A percentile compares a stretch with the other conserved stretches of the same genome.
Evolutionary conservation across 2,113 vertebrate species (phyloP).

Genomic region (Syngnathus floridae): DNA sequence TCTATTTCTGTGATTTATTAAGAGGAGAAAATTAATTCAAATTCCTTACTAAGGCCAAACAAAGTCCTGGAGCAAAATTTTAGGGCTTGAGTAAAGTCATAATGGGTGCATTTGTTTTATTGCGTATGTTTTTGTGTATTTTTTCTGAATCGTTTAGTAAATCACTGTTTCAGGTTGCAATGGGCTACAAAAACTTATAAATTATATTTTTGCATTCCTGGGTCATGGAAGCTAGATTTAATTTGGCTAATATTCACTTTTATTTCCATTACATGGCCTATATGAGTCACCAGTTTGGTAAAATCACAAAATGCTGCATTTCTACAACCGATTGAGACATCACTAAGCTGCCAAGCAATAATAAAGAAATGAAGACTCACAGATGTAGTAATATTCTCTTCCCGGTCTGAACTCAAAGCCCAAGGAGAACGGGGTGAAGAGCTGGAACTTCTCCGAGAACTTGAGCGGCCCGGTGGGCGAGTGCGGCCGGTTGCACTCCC

Average conservation of each 20-base stretch:
- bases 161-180: not conserved
- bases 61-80: not conserved
- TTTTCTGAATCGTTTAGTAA: not conserved
- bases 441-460: conserved; percentile 99
- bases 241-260: not conserved
- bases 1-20: conserved; percentile 1
- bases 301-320: not conserved
- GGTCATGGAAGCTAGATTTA: not conserved
- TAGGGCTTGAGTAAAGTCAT: not conserved
- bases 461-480: conserved; percentile 94
- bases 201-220: no score
- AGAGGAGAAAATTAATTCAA: not conserved
- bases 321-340: not conserved
- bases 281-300: not conserved
- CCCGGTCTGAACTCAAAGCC: conserved; percentile 98
- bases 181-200: no score
- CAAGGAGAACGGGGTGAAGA: conserved; percentile 98
- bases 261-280: not conserved
- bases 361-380: conserved; percentile 76
- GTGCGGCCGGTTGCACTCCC: conserved; percentile 97
- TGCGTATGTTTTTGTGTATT: not conserved
- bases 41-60: not conserved
- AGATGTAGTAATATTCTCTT: conserved; percentile 99
- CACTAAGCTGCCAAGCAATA: not conserved
- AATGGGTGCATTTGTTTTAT: not conserved